Base-by-base conservation (phyloP, 2,797 vertebrate genomes). In the Centroberyx gerrardi region DNA sequence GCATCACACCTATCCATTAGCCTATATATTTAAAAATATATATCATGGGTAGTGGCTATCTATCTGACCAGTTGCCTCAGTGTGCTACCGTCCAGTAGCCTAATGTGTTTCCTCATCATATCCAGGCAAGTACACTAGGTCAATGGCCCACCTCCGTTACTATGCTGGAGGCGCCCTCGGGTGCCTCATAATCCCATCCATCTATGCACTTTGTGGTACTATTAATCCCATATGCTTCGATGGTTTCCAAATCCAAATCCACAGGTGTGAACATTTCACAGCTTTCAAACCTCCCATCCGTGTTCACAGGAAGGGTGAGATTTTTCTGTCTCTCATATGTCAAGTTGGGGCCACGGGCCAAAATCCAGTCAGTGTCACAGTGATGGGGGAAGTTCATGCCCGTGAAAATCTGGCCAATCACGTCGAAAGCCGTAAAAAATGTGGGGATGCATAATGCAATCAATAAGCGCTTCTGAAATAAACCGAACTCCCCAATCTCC, bases 361-460 rank as follows among this genome's bases (percentile, higher is more conserved):
- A 78, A 73, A 98, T 97, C 97, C 97, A 99, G 90, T 89, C 69
- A 12, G 96, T 97, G 64, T 96, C 89, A 0, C 97, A 99, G 90
- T 95, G 75, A 62, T 97, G 94, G 0, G 94, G 83, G 58, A 95
- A 94, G 0, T 55, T 40, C 0, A 91, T n/a, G 0, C 92, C 94
- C 54, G 94, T 94, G 44, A 98, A 98, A 33, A 98, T 88, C 51
- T 97, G 97, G 2, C 86, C 52, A 1, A 97, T 96, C 76, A 97
- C 86, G 58, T 96, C 96, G 59, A 97, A 97, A 3, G 93, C 75
- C 0, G 64, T 8, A 49, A 94, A 93, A 1, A 95, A 31, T 75
- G 72, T 93, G 1, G 95, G 92, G 49, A 96, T 22, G 42, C 93
- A 80, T 15, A 96, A 72, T 0, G 91, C 67, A 28, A 95, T 61